These are phyloP conservation scores for Epicauta chinensis DNA, from an alignment of 1,140 invertebrate genomes.

Conservation along the genomic window DNA sequence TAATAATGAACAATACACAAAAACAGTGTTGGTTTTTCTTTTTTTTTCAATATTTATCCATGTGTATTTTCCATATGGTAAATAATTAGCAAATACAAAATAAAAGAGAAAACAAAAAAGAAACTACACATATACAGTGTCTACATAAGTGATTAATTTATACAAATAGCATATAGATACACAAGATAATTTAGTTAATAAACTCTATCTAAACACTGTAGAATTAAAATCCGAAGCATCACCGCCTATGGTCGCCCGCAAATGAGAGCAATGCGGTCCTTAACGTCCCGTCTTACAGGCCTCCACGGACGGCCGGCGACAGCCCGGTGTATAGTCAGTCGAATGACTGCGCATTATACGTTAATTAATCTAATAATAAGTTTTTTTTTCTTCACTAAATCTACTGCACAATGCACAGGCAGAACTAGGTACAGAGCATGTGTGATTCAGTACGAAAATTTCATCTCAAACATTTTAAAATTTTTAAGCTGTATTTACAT, in stretches of 20 bases:
- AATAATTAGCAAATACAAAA: conserved; percentile 41
- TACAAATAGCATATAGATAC: conserved; percentile 43
- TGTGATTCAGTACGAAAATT: conserved; percentile 27
- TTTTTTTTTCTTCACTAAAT: conserved; percentile 11
- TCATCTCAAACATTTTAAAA: conserved; percentile 4
- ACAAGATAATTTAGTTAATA: conserved; percentile 43
- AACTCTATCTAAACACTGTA: conserved; percentile 29
- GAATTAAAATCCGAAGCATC: conserved; percentile 13
- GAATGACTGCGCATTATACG: conserved; percentile 31
- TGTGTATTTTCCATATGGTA: conserved; percentile 37
- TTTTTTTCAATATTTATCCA: conserved; percentile 31
- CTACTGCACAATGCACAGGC: conserved; percentile 31
- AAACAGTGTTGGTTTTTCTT: too few relatives aligned
- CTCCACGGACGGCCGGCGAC: conserved; percentile 5
- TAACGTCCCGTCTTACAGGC: conserved; percentile 38
- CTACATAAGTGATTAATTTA: conserved; percentile 41
- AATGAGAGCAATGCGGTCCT: conserved; percentile 31
- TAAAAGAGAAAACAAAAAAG: conserved; percentile 34
- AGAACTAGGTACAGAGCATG: conserved; percentile 34
- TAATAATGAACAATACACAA: conserved; percentile 15
- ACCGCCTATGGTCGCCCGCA: conserved; percentile 3
- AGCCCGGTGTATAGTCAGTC: conserved; percentile 29
- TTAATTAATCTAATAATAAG: conserved; percentile 29
- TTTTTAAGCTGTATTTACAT: conserved; percentile 29
- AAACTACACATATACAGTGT: conserved; percentile 45